Percentiles rank a stretch among this genome's conserved stretches.
phyloP scores from a whole-genome alignment of 2,113 vertebrate species.

The Oncorhynchus keta region DNA sequence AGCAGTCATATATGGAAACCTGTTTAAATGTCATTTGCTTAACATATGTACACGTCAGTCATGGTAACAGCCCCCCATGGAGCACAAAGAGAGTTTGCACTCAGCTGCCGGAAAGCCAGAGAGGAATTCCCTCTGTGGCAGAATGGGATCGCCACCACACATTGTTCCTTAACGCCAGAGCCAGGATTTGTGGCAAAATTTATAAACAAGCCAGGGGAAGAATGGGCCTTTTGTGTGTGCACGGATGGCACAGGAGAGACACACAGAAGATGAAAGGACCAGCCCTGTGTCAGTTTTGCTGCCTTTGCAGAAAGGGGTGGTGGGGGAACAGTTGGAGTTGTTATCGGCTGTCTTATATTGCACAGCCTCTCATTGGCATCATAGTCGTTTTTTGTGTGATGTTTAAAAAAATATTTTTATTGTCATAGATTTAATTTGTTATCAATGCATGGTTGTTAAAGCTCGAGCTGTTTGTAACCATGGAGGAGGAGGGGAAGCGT shows the following conservation, averaged over 20 bases:
- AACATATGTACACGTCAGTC: constrained; percentile 74
- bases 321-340: not conserved
- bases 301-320: not conserved
- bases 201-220: constrained; percentile 51
- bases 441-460: constrained; percentile 2
- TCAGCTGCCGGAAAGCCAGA: constrained; percentile 45
- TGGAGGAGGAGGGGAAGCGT: not conserved
- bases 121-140: constrained; percentile 48
- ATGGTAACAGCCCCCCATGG: constrained; percentile 55
- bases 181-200: constrained; percentile 64
- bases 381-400: not conserved
- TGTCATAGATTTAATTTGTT: not conserved
- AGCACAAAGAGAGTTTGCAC: constrained; percentile 43
- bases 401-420: not conserved
- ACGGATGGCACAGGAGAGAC: constrained; percentile 40
- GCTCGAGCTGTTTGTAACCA: constrained; percentile 17
- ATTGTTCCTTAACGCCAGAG: constrained; percentile 52
- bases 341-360: not conserved
- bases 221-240: constrained; percentile 61
- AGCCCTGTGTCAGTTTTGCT: constrained; percentile 6
- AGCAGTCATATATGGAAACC: constrained; percentile 54
- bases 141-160: constrained; percentile 55
- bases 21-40: constrained; percentile 72
- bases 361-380: not conserved
- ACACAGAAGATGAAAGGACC: constrained; percentile 22